These are phyloP conservation scores for Camponotus floridanus DNA, from an alignment of 1,140 invertebrate species.

Conservation along the genomic window DNA sequence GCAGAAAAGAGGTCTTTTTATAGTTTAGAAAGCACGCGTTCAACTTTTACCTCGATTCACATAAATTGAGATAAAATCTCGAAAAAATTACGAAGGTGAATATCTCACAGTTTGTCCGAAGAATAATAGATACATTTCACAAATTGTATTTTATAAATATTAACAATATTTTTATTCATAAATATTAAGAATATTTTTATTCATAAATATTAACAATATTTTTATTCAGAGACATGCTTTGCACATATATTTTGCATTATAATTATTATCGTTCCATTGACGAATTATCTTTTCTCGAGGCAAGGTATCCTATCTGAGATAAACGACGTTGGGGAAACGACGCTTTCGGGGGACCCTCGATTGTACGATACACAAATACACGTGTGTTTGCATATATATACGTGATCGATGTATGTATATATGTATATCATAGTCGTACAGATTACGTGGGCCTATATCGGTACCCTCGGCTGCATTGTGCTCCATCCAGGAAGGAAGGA, in stretches of 20 bases:
- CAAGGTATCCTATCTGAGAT: constrained; percentile 27
- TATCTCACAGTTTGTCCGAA: not conserved
- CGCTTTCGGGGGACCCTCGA: constrained; percentile 14
- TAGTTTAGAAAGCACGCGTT: not conserved
- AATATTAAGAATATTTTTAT: not conserved
- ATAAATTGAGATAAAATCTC: not conserved
- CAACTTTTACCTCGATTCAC: not conserved
- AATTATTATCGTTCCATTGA: constrained; percentile 20
- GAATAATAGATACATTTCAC: not conserved
- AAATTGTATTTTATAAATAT: not conserved
- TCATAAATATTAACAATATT: not conserved
- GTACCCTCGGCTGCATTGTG: constrained; percentile 39
- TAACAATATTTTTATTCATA: not conserved
- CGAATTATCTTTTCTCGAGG: not conserved
- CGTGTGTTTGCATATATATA: not conserved
- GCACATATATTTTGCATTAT: not conserved
- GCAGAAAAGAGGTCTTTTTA: not conserved
- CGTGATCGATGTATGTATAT: not conserved
- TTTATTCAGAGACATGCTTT: not conserved
- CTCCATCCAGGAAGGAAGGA: constrained; percentile 54
- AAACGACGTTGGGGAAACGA: constrained; percentile 1
- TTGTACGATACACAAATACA: constrained; percentile 5
- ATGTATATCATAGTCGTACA: constrained; percentile 24
- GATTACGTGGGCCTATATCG: constrained; percentile 51
- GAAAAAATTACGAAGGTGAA: not conserved